Percentiles rank a stretch among this genome's conserved stretches.
Evolutionary conservation across 2,113 vertebrate species (phyloP).

Genomic region (Aspidoscelis tigris): DNA sequence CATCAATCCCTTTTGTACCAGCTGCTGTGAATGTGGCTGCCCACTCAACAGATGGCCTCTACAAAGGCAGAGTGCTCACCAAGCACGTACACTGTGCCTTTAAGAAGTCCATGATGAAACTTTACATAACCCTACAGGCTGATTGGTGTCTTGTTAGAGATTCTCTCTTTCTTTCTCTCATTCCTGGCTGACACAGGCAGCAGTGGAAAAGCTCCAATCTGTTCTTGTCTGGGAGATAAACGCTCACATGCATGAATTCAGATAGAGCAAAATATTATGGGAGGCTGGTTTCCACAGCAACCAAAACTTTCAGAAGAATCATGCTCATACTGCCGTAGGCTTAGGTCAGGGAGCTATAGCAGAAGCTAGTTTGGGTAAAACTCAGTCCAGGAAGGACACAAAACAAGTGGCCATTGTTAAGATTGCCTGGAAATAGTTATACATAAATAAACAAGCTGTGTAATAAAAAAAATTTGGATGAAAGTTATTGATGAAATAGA

Average conservation of each 20-base stretch:
- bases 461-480: too few species aligned
- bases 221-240: slow-evolving; percentile 52
- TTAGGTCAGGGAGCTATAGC: background rate
- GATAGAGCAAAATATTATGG: background rate
- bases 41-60: slow-evolving; percentile 50
- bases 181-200: slow-evolving; percentile 25
- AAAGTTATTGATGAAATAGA: too few species aligned
- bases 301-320: background rate
- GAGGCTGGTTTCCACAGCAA: background rate
- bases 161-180: slow-evolving; percentile 46
- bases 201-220: slow-evolving; percentile 36
- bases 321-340: background rate
- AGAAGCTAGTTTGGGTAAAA: background rate
- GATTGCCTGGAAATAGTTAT: too few species aligned
- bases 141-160: slow-evolving; percentile 26
- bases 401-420: background rate
- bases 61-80: background rate
- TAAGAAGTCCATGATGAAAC: slow-evolving; percentile 50
- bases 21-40: slow-evolving; percentile 57
- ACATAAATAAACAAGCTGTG: too few species aligned
- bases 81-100: slow-evolving; percentile 46
- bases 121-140: slow-evolving; percentile 51
- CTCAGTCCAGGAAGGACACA: background rate
- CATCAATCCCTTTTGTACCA: slow-evolving; percentile 39
- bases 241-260: background rate